phyloP scores from a whole-genome alignment of 2,797 vertebrate genomes.

The Pantherophis alleghaniensis region DNA sequence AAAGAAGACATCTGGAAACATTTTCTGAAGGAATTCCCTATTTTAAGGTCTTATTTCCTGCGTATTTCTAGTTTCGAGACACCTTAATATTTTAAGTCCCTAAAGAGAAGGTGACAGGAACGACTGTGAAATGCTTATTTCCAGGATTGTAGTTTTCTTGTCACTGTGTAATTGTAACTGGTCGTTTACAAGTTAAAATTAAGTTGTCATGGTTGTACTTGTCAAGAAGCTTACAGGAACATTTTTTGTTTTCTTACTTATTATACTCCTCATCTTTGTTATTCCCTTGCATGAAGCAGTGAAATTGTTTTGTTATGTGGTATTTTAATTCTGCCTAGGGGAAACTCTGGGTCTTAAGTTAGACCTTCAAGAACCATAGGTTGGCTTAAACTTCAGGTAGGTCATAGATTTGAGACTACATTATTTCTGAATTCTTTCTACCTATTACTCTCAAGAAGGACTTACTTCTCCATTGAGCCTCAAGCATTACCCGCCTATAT shows the following conservation, averaged over 20 bases:
- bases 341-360: background rate
- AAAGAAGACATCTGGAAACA: background rate
- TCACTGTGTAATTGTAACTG: slow-evolving; percentile 2
- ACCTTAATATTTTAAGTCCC: background rate
- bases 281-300: background rate
- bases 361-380: background rate
- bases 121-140: slow-evolving; percentile 13
- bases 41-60: background rate
- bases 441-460: background rate
- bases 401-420: background rate
- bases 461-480: background rate
- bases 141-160: background rate
- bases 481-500: background rate
- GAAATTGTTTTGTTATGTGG: background rate
- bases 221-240: background rate
- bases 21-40: background rate
- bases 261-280: background rate
- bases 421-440: background rate
- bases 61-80: background rate
- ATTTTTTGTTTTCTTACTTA: background rate
- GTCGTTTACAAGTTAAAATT: slow-evolving; percentile 9
- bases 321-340: background rate
- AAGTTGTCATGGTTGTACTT: background rate
- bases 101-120: background rate
- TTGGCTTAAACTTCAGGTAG: background rate